phyloP scores from a whole-genome alignment of 2,888 invertebrate genomes.

The Eulithis testata region DNA sequence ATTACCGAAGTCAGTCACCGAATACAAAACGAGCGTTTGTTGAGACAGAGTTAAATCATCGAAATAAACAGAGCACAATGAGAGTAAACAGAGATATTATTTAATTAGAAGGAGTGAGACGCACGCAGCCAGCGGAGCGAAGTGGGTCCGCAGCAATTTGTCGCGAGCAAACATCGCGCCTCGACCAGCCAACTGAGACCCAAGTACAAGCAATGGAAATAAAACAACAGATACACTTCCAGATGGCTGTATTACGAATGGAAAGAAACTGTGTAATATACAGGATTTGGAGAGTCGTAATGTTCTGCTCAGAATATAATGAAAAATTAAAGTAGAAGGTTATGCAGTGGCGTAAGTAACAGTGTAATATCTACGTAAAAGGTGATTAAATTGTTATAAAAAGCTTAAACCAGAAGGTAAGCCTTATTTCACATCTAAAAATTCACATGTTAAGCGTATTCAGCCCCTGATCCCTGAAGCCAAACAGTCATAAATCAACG shows the following conservation, averaged over 20 bases:
- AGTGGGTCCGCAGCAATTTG: slow-evolving; percentile 21
- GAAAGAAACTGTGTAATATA: slow-evolving; percentile 5
- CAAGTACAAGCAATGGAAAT: neutral
- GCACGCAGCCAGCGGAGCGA: slow-evolving; percentile 22
- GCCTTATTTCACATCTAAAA: slow-evolving; percentile 5
- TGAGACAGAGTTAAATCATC: slow-evolving; percentile 19
- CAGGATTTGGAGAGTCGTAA: neutral
- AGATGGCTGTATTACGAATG: slow-evolving; percentile 5
- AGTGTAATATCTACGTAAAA: neutral
- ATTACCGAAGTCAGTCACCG: slow-evolving; percentile 5
- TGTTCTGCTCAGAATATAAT: neutral
- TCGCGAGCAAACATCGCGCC: slow-evolving; percentile 26
- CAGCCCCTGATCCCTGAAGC: slow-evolving; percentile 9
- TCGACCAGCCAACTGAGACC: neutral
- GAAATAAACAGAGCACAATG: slow-evolving; percentile 28
- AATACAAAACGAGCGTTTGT: slow-evolving; percentile 29
- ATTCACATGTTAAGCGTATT: slow-evolving; percentile 11
- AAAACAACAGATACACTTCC: slow-evolving; percentile 7
- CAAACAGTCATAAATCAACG: slow-evolving; percentile 25
- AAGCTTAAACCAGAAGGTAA: neutral
- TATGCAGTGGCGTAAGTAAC: neutral
- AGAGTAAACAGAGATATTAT: slow-evolving; percentile 33
- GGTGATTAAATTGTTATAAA: too few relatives aligned
- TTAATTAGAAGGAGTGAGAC: slow-evolving; percentile 34
- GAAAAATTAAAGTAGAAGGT: neutral